Percentiles rank a stretch among this genome's conserved stretches.
phyloP scores from a whole-genome alignment of 2,113 vertebrate species.

The Marmota flaviventris region DNA sequence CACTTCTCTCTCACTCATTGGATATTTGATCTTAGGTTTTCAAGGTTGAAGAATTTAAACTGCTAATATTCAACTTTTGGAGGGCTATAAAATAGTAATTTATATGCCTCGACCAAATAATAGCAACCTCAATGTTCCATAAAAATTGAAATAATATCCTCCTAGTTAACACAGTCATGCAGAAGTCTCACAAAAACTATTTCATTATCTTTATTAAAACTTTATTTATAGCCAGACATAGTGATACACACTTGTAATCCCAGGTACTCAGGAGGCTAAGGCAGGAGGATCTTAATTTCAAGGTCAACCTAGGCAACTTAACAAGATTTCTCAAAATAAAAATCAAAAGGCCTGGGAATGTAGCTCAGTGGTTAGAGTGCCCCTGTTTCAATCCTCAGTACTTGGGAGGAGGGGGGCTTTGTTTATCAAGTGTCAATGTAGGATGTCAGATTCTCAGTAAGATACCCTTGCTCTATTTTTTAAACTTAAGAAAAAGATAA shows the following conservation, averaged over 20 bases:
- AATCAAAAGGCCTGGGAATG: too few species aligned
- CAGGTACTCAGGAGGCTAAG: not conserved
- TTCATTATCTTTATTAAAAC: not conserved
- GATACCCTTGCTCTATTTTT: not conserved
- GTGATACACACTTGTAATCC: not conserved
- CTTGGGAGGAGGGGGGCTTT: too few species aligned
- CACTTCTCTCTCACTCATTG: not conserved
- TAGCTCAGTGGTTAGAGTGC: too few species aligned
- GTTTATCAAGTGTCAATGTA: not conserved
- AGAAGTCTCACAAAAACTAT: not conserved
- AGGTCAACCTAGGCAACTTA: not conserved
- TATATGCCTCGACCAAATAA: not conserved
- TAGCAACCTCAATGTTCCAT: not conserved
- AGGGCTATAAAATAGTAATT: not conserved
- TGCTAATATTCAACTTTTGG: not conserved
- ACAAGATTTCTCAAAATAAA: not conserved
- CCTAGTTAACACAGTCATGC: not conserved
- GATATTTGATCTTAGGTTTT: not conserved
- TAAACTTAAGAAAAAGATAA: not conserved
- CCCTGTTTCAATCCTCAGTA: too few species aligned
- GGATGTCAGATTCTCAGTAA: not conserved
- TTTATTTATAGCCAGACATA: not conserved
- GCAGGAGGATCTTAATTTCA: not conserved
- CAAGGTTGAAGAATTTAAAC: not conserved
- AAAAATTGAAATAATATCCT: not conserved